Percentiles rank a stretch among this genome's conserved stretches.
phyloP scores from a whole-genome alignment of 1,140 invertebrate species.

The Heliconius eleuchia region DNA sequence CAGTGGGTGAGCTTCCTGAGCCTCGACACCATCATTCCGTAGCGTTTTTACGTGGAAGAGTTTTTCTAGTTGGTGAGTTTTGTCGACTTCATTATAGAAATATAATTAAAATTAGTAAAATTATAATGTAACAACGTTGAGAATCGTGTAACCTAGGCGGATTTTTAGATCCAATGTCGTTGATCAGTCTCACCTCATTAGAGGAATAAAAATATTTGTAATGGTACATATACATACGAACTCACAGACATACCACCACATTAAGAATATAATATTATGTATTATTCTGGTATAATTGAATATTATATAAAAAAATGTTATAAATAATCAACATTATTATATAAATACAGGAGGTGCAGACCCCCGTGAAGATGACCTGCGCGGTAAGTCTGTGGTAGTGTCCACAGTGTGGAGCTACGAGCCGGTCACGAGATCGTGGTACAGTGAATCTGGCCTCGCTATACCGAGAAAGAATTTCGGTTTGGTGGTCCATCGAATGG shows the following conservation, averaged over 20 bases:
- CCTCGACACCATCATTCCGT: conserved; percentile 83
- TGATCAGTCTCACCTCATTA: too few species aligned
- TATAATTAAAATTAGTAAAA: too few species aligned
- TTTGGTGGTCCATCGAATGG: conserved; percentile 81
- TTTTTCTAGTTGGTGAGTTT: conserved; percentile 82
- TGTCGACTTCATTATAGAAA: too few species aligned
- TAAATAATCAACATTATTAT: background rate
- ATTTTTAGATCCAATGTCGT: too few species aligned
- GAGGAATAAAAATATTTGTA: too few species aligned
- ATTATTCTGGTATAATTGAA: too few species aligned
- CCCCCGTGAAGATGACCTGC: conserved; percentile 81
- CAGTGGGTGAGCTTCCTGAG: conserved; percentile 82
- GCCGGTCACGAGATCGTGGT: conserved; percentile 82
- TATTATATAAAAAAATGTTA: too few species aligned
- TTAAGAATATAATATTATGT: too few species aligned
- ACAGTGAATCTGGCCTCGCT: conserved; percentile 80
- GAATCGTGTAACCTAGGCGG: too few species aligned
- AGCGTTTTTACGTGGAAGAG: conserved; percentile 80
- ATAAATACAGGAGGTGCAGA: conserved; percentile 80
- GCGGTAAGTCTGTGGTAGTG: conserved; percentile 80
- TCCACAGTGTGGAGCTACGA: conserved; percentile 85
- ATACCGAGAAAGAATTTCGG: conserved; percentile 83
- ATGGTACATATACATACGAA: too few species aligned
- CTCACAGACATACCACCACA: too few species aligned
- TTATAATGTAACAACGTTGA: too few species aligned